A percentile compares a stretch with the other conserved stretches of the same genome.
Conservation (phyloP, 2,888 invertebrate species). For the Pheosia gnoma region DNA sequence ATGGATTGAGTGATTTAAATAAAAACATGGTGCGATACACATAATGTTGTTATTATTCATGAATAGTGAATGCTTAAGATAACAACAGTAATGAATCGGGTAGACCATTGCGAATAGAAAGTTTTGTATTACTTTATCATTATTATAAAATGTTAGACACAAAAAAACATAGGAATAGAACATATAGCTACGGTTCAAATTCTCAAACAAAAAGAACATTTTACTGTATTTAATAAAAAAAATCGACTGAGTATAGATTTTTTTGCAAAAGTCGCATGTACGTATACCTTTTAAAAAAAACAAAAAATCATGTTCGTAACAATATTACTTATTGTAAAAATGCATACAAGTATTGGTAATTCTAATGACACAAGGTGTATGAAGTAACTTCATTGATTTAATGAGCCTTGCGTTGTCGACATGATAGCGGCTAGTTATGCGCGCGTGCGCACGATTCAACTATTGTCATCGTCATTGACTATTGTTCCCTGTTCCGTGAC, state of each 20-base stretch:
- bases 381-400: conserved; percentile 19
- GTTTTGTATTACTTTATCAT: background rate
- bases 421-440: conserved; percentile 37
- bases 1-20: conserved; percentile 78
- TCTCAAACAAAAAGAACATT: no score
- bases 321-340: background rate
- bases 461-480: conserved; percentile 64
- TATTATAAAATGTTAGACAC: no score
- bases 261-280: no score
- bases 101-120: conserved; percentile 5
- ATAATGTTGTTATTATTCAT: conserved; percentile 42
- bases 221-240: no score
- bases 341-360: background rate
- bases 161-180: no score
- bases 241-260: no score
- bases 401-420: conserved; percentile 24
- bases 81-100: conserved; percentile 13
- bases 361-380: conserved; percentile 5
- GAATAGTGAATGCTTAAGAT: conserved; percentile 17
- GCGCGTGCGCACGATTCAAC: conserved; percentile 71
- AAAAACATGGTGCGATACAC: conserved; percentile 67
- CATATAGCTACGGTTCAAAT: no score
- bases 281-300: no score
- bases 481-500: conserved; percentile 75
- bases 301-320: no score